These are phyloP conservation scores for Nothobranchius furzeri DNA, from an alignment of 2,113 vertebrate species.

Conservation along the genomic window DNA sequence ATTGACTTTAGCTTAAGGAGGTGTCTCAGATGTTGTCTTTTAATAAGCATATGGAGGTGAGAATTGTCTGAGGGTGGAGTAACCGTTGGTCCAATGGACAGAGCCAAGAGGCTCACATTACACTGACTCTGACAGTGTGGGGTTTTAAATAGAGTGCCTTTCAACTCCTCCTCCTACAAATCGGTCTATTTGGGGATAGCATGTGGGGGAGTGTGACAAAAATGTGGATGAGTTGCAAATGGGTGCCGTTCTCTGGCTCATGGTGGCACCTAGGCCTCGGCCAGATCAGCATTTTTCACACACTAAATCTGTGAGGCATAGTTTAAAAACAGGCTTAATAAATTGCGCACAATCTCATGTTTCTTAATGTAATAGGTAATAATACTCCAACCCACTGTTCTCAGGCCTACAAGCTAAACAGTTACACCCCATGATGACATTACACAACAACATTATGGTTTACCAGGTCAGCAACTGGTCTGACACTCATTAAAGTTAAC, in stretches of 20 bases:
- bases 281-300: slow-evolving; percentile 31
- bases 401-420: neutral
- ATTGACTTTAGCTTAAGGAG: slow-evolving; percentile 9
- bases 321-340: neutral
- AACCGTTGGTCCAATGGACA: slow-evolving; percentile 39
- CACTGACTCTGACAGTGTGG: slow-evolving; percentile 78
- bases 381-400: neutral
- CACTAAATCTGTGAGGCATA: neutral
- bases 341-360: neutral
- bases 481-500: slow-evolving; percentile 1
- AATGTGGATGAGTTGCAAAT: slow-evolving; percentile 39
- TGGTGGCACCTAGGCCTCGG: slow-evolving; percentile 3
- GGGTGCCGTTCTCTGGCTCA: slow-evolving; percentile 33
- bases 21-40: slow-evolving; percentile 22
- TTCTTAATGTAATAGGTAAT: neutral
- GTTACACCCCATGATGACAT: neutral
- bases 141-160: slow-evolving; percentile 80
- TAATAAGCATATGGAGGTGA: slow-evolving; percentile 39
- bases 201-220: slow-evolving; percentile 32
- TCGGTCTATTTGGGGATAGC: slow-evolving; percentile 72
- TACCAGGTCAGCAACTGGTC: neutral
- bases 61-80: slow-evolving; percentile 38
- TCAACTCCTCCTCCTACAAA: slow-evolving; percentile 71
- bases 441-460: slow-evolving; percentile 6
- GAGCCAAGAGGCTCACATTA: slow-evolving; percentile 78